Conservation (phyloP, 2,797 vertebrate species). For the Squalus acanthias region DNA sequence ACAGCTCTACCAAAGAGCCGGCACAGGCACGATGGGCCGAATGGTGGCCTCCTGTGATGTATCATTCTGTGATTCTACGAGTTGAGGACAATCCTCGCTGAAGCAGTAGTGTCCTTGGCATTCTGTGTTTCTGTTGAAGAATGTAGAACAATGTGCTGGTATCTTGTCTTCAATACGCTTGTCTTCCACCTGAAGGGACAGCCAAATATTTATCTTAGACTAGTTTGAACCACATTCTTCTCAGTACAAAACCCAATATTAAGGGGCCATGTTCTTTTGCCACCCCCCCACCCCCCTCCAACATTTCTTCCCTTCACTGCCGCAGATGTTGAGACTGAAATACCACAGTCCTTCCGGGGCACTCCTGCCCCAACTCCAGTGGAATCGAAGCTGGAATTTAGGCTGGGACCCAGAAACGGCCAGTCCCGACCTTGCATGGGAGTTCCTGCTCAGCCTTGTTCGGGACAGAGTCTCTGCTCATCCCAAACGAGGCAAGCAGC, state of each 20-base stretch:
- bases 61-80: too few species aligned
- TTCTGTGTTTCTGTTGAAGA: neutral
- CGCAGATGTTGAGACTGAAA: neutral
- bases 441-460: neutral
- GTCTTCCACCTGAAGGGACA: neutral
- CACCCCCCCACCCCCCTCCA: neutral
- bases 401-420: neutral
- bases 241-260: neutral
- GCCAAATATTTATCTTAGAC: neutral
- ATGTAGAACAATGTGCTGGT: neutral
- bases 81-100: neutral
- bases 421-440: neutral
- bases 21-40: too few species aligned
- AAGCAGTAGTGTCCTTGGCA: neutral
- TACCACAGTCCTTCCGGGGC: too few species aligned
- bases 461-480: neutral
- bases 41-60: too few species aligned
- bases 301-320: neutral
- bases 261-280: neutral
- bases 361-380: neutral
- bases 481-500: neutral
- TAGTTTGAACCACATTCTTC: neutral
- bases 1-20: too few species aligned
- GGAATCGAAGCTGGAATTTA: neutral
- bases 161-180: neutral